These are phyloP conservation scores for Drosophila lacicola DNA, from an alignment of 2,888 invertebrate species.

Conservation along the genomic window DNA sequence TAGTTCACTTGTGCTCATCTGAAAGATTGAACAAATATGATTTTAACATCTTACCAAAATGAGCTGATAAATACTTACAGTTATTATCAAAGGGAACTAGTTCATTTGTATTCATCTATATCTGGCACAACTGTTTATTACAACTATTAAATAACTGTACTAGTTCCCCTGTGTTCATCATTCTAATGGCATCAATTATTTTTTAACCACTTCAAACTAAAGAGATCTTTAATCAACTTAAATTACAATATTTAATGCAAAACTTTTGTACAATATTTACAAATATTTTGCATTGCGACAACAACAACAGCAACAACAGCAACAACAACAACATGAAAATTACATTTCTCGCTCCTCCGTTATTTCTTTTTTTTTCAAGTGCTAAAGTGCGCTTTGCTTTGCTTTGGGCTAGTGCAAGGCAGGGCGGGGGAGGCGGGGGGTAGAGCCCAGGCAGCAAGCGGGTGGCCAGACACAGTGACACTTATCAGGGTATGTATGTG, in stretches of 20 bases:
- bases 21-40: too few species aligned
- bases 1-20: too few species aligned
- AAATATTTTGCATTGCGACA: slow-evolving; percentile 67
- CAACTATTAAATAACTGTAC: too few species aligned
- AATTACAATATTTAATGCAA: slow-evolving; percentile 62
- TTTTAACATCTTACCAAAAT: too few species aligned
- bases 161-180: background rate
- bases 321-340: slow-evolving; percentile 69
- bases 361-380: slow-evolving; percentile 51
- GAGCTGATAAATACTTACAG: too few species aligned
- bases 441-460: slow-evolving; percentile 27
- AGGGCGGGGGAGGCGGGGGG: background rate
- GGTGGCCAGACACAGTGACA: slow-evolving; percentile 46
- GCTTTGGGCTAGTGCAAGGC: background rate
- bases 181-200: background rate
- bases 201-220: background rate
- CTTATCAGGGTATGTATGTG: slow-evolving; percentile 33
- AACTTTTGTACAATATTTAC: slow-evolving; percentile 74
- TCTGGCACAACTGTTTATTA: too few species aligned
- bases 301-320: too few species aligned
- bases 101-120: too few species aligned
- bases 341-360: slow-evolving; percentile 48
- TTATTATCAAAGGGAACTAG: too few species aligned
- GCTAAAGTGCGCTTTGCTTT: slow-evolving; percentile 76
- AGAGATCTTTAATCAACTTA: slow-evolving; percentile 14